Evolutionary conservation across 2,888 invertebrate species (phyloP), one percentile per base, ranked within the genome.

Genomic region (Camptogramma bilineatum): DNA sequence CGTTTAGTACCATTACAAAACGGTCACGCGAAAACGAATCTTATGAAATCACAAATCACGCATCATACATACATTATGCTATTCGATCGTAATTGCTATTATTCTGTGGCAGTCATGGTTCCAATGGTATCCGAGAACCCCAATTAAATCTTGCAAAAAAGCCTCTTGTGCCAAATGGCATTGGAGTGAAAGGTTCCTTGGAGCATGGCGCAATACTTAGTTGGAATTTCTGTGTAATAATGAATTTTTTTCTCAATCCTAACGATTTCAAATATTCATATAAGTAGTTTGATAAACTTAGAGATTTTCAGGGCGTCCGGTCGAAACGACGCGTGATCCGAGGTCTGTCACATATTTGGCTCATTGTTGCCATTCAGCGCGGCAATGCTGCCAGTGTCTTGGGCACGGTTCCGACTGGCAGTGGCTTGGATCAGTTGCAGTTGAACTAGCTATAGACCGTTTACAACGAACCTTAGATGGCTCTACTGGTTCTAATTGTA

Each of bases 61-160:
- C 50, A 19, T 13, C 46, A 28, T 18, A 54, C 19, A 9, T 31
- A 13, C 8, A 21, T 2, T 52, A n/a, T 52, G 19, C 19, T 31
- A 17, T n/a, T 19, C 17, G 13, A 34, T 16, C 9, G 17, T 24
- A 42, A 52, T 39, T 39, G 16, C 21, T 42, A 34, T 8, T n/a
- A 28, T 51, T 44, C 54, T 21, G 59, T 53, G 53, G 34, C 53
- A 10, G 54, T 55, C 62, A 63, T 55, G 67, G 65, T 63, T 58
- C 66, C 62, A 66, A 66, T 69, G 47, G 50, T 58, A 53, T 17
- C 44, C 28, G 31, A 54, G 17, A 55, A 39, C 19, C 42, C 21
- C 55, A 55, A 70, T 66, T 64, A 64, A 59, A 42, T 62, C 57
- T 56, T 64, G 66, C 65, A 64, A 66, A 55, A n/a, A 55, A 50